phyloP scores from a whole-genome alignment of 2,113 vertebrate species.

The Tringa solitaria region DNA sequence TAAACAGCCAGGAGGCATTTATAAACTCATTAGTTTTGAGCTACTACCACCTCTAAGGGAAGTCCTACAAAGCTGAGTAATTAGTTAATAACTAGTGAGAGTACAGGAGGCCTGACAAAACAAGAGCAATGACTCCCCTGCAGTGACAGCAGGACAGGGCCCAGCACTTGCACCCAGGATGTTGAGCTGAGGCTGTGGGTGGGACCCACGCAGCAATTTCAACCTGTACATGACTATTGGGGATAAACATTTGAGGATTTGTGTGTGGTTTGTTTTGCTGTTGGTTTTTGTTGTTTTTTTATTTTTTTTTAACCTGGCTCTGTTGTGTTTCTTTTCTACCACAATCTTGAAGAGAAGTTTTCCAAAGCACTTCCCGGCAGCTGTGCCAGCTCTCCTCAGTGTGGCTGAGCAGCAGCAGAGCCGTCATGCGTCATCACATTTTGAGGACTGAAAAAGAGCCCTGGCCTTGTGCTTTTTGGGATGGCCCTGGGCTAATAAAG shows the following conservation, averaged over 20 bases:
- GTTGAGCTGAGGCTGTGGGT: background rate
- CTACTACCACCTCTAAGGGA: background rate
- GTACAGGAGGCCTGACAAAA: background rate
- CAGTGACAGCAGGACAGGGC: accelerated
- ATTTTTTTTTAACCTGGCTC: background rate
- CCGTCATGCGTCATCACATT: accelerated
- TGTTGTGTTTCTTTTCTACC: background rate
- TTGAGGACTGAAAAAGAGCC: background rate
- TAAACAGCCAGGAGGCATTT: background rate
- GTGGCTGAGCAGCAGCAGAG: background rate
- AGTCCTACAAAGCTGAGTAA: background rate
- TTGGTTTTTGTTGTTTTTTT: too few species aligned
- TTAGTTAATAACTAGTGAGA: background rate
- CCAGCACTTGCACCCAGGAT: accelerated
- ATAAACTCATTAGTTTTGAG: background rate
- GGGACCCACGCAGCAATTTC: background rate
- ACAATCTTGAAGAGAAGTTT: background rate
- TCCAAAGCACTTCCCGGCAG: background rate
- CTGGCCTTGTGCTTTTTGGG: background rate
- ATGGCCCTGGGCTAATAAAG: accelerated
- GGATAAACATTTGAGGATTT: accelerated
- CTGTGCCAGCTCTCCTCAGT: accelerated
- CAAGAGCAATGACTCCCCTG: background rate
- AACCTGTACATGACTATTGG: accelerated
- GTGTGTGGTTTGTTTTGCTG: background rate